phyloP scores from a whole-genome alignment of 2,888 invertebrate genomes.

The Calephelis perditalis region DNA sequence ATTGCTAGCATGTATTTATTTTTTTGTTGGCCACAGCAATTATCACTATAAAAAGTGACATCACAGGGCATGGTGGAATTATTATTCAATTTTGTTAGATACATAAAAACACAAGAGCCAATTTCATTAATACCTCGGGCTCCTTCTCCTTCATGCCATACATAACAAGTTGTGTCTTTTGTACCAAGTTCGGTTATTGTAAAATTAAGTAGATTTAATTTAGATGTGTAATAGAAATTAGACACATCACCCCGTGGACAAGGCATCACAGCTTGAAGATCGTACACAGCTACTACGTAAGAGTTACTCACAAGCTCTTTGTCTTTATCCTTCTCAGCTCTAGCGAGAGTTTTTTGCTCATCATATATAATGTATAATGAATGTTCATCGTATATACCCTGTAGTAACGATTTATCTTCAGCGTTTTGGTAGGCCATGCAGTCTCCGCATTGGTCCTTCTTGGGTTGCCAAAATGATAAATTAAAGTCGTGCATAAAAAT shows the following conservation, averaged over 20 bases:
- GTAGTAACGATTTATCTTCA: slow-evolving; percentile 14
- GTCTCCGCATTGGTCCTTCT: slow-evolving; percentile 28
- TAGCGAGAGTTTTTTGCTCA: slow-evolving; percentile 14
- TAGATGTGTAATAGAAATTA: slow-evolving; percentile 19
- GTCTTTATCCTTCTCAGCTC: slow-evolving; percentile 18
- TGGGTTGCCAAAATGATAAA: slow-evolving; percentile 25
- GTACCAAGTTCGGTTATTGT: slow-evolving; percentile 14
- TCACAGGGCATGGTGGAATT: slow-evolving; percentile 16
- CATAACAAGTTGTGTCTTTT: slow-evolving; percentile 18
- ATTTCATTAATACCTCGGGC: slow-evolving; percentile 24
- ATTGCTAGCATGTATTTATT: slow-evolving; percentile 22
- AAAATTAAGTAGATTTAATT: slow-evolving; percentile 21
- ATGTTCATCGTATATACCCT: slow-evolving; percentile 14
- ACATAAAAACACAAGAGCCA: slow-evolving; percentile 22
- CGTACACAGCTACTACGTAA: not conserved
- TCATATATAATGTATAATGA: too few relatives aligned
- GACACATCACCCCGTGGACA: slow-evolving; percentile 19
- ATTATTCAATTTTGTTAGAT: slow-evolving; percentile 19
- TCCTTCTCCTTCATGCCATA: slow-evolving; percentile 23
- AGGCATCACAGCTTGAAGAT: slow-evolving; percentile 15
- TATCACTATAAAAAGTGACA: slow-evolving; percentile 16
- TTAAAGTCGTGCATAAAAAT: slow-evolving; percentile 27
- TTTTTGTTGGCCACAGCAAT: slow-evolving; percentile 19
- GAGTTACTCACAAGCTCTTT: slow-evolving; percentile 14
- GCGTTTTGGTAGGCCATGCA: slow-evolving; percentile 26